Percentiles rank a stretch among this genome's conserved stretches.
Evolutionary conservation across 2,888 invertebrate species (phyloP).

Genomic region (Acleris sparsana): DNA sequence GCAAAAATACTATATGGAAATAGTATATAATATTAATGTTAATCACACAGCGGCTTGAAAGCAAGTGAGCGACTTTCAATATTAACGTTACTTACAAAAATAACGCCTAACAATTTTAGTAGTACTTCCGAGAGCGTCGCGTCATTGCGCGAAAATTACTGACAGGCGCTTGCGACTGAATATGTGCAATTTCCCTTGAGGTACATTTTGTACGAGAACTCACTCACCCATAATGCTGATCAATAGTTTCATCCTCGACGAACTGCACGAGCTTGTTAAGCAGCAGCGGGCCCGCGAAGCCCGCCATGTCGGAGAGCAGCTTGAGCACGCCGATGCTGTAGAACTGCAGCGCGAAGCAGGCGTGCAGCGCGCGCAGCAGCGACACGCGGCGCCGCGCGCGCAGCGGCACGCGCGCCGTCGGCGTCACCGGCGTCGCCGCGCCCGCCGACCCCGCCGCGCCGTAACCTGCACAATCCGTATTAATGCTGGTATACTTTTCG

Average conservation of each 20-base stretch:
- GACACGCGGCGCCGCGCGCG: conserved; percentile 75
- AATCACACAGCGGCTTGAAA: too few species aligned
- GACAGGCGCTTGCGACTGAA: too few species aligned
- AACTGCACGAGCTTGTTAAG: conserved; percentile 91
- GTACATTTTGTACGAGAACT: background rate
- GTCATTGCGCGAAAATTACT: too few species aligned
- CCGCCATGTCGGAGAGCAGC: conserved; percentile 91
- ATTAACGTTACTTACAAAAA: too few species aligned
- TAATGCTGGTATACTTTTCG: too few species aligned
- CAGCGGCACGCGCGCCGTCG: conserved; percentile 63
- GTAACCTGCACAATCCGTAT: too few species aligned
- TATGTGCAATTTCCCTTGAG: too few species aligned
- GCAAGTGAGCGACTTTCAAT: too few species aligned
- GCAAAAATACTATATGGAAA: too few species aligned
- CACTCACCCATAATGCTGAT: conserved; percentile 86
- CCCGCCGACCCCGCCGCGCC: conserved; percentile 65
- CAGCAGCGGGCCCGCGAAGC: conserved; percentile 95
- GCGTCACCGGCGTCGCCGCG: conserved; percentile 71
- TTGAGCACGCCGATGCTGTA: conserved; percentile 93
- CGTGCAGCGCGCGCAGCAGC: conserved; percentile 87
- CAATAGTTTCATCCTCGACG: conserved; percentile 88
- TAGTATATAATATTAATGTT: too few species aligned
- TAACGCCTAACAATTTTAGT: too few species aligned
- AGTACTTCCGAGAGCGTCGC: too few species aligned
- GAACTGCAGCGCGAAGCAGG: conserved; percentile 91